Percentiles rank a stretch among this genome's conserved stretches.
phyloP scores from a whole-genome alignment of 2,888 invertebrate species.

The Liopterus haemorrhoidalis region DNA sequence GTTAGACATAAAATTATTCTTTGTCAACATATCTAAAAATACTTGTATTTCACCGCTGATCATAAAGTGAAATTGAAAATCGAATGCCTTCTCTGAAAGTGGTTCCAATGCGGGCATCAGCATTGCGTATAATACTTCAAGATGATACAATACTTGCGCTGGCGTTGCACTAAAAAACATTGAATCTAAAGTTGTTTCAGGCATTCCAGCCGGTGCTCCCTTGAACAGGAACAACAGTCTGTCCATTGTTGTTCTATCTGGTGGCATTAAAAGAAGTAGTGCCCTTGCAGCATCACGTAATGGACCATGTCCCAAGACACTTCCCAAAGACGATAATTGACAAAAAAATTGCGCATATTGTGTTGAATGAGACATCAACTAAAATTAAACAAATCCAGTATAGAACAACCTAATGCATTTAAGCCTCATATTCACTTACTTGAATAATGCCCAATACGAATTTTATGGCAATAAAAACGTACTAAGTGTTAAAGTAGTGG shows the following conservation, averaged over 20 bases:
- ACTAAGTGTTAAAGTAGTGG: too few relatives aligned
- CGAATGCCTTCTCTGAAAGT: conserved; percentile 64
- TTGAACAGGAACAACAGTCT: conserved; percentile 55
- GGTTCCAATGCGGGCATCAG: conserved; percentile 80
- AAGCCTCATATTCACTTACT: too few relatives aligned
- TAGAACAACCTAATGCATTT: too few relatives aligned
- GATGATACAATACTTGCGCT: conserved; percentile 68
- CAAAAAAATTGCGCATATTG: conserved; percentile 75
- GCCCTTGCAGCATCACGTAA: conserved; percentile 79
- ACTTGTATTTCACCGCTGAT: conserved; percentile 60
- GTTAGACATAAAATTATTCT: conserved; percentile 74
- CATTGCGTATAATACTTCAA: conserved; percentile 78
- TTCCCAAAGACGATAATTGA: conserved; percentile 83
- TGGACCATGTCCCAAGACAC: conserved; percentile 69
- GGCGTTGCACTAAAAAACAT: conserved; percentile 66
- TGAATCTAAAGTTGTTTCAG: conserved; percentile 52
- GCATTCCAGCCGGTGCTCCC: conserved; percentile 28
- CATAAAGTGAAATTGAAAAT: conserved; percentile 65
- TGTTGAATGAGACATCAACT: conserved; percentile 77
- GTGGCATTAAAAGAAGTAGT: conserved; percentile 74
- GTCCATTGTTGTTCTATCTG: conserved; percentile 51
- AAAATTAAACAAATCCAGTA: too few relatives aligned
- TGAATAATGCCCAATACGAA: too few relatives aligned
- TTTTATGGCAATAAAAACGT: too few relatives aligned
- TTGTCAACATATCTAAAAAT: conserved; percentile 74